A percentile compares a stretch with the other conserved stretches of the same genome.
Evolutionary conservation across 2,888 invertebrate genomes (phyloP).

Genomic region (Meandrusa payeni): DNA sequence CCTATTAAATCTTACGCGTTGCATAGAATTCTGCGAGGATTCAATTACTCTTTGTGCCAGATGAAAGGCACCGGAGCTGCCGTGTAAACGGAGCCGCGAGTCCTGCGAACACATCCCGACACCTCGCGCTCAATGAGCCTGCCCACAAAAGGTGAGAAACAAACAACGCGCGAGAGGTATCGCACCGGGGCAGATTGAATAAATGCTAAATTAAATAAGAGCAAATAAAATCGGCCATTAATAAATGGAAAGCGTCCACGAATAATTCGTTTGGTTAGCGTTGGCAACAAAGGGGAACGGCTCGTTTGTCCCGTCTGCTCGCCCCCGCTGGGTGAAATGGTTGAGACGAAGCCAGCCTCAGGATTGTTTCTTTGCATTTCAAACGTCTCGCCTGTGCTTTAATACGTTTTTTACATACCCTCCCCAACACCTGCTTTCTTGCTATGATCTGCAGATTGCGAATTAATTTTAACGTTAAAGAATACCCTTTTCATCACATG

Average conservation of each 20-base stretch:
- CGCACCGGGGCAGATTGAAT: constrained; percentile 75
- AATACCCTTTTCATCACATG: too few relatives aligned
- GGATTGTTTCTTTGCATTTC: constrained; percentile 55
- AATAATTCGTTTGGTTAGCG: constrained; percentile 65
- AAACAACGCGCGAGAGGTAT: constrained; percentile 55
- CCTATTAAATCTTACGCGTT: constrained; percentile 79
- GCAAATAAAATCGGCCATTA: constrained; percentile 75
- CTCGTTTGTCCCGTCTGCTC: constrained; percentile 31
- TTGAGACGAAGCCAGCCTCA: constrained; percentile 40
- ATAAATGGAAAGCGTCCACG: constrained; percentile 65
- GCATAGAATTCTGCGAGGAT: constrained; percentile 79
- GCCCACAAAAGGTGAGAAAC: constrained; percentile 77
- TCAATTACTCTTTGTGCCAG: constrained; percentile 79
- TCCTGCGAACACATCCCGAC: constrained; percentile 75
- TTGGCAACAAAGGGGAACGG: constrained; percentile 51
- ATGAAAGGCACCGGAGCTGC: constrained; percentile 75
- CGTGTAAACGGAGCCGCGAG: constrained; percentile 74
- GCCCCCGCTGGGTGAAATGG: constrained; percentile 43
- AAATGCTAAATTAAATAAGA: constrained; percentile 80
- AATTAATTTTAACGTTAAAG: too few relatives aligned
- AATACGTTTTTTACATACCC: constrained; percentile 31
- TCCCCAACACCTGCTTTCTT: constrained; percentile 3
- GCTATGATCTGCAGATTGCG: constrained; percentile 12
- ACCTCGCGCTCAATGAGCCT: constrained; percentile 77
- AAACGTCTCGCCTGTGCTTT: constrained; percentile 39